Evolutionary conservation across 1,140 invertebrate genomes (phyloP), one percentile per base, ranked within the genome.

Genomic region (Spodoptera frugiperda): DNA sequence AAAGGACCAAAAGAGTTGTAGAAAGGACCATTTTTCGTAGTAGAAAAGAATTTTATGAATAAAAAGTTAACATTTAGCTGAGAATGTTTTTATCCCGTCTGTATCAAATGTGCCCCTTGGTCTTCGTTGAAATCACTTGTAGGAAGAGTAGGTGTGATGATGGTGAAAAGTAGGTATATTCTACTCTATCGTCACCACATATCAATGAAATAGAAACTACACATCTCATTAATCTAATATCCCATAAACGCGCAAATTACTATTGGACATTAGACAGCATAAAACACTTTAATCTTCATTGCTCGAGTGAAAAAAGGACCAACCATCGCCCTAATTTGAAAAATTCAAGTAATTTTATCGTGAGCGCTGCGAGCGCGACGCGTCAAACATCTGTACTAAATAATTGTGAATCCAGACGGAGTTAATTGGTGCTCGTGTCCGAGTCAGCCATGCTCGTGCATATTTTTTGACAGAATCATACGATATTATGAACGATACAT

Each of bases 341-440:
- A 61, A 61, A 10, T 14, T 44, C 9, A 5, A 44, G n/a, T 44
- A 44, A 61, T 55, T 55, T 5, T 25, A 70, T 25, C 53, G 14
- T 46, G 68, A 5, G 15, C n/a, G 46, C 15, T 25, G 51, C 15
- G 30, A 53, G 39, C 21, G 3, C 15, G 8, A 15, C 1, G 44
- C 71, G 8, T 33, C 44, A 11, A 46, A 61, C 54, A 73, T 73
- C 81, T 85, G 85, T 77, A 76, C 78, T 75, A 48, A 73, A 67
- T 82, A 87, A 83, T 85, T 82, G 82, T 76, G 74, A 68, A 68
- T 73, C 67, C 74, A 79, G 65, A 68, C 76, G 55, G 12, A 54
- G 53, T 77, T 77, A 77, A 77, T 77, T 77, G 76, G 12, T 55
- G n/a, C 55, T 30, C 48, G 51, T 11, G 15, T 59, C 10, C 61